Base-by-base conservation (phyloP, 2,113 vertebrate genomes). In the Trochalopteron elliotii region DNA sequence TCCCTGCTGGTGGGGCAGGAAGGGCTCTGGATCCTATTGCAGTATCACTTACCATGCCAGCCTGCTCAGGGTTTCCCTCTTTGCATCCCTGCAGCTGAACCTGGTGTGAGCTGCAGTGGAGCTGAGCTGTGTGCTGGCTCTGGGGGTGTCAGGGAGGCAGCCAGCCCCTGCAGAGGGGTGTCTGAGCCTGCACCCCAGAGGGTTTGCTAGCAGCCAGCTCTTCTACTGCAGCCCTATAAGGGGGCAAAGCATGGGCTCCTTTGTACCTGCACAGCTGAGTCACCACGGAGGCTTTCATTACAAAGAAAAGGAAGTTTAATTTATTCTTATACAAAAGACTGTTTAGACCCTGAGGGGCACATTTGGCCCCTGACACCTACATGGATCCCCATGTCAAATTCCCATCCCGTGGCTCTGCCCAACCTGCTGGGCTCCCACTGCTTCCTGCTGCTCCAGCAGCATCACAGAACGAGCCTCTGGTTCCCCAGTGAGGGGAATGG, bases 131-230 rank as follows among this genome's bases (percentile, higher is more conserved):
- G 53, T 2, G 4, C 57, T 67, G 49, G 40, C 37, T 35, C 35
- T 2, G 7, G 31, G 33, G 23, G 2, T 89, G 69, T 33, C 69
- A 59, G 7, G 24, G 27, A 39, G 60, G 45, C 50, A 49, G 27
- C 0, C 0, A 64, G 31, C 10, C n/a, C 53, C 30, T 2, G 3
- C 4, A 11, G 42, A 49, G 47, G 31, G 28, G 9, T 11, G 5
- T 35, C 47, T 82, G 11, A 25, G 22, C 20, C 49, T 27, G 31
- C 52, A 33, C 21, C 69, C 53, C 61, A 9, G 6, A 11, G 33
- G 11, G 15, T n/a, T 59, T 74, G 56, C 40, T 44, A 1, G 8
- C 2, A 1, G 27, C 44, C 25, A 44, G 33, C 25, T 42, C 45
- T 47, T 44, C 6, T 25, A 5, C 2, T 63, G 33, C 42, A 67